phyloP scores from a whole-genome alignment of 2,113 vertebrate genomes.

The Hippocampus abdominalis region DNA sequence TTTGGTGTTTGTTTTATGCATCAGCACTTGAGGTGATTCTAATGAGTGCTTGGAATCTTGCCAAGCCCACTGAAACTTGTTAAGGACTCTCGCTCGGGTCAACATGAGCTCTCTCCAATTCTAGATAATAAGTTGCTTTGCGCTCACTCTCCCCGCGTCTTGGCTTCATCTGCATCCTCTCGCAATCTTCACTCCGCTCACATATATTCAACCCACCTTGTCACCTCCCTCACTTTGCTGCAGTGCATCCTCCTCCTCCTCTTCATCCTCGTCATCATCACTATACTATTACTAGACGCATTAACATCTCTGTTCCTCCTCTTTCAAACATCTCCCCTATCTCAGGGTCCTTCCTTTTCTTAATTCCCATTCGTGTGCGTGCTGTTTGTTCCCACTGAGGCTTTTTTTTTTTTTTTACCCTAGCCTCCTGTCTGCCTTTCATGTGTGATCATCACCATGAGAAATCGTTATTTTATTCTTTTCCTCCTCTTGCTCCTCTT shows the following conservation, averaged over 20 bases:
- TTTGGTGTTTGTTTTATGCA: background rate
- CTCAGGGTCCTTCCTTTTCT: slow-evolving; percentile 18
- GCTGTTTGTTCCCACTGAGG: background rate
- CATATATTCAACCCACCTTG: slow-evolving; percentile 22
- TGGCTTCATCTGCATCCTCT: slow-evolving; percentile 13
- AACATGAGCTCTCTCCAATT: background rate
- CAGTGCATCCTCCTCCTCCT: slow-evolving; percentile 44
- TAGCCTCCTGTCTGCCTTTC: slow-evolving; percentile 5
- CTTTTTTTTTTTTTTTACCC: background rate
- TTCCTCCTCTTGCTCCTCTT: slow-evolving; percentile 26
- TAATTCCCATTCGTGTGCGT: slow-evolving; percentile 8
- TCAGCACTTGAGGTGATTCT: background rate
- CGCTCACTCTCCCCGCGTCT: background rate
- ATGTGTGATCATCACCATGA: slow-evolving; percentile 11
- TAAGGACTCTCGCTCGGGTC: background rate
- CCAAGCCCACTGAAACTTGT: background rate
- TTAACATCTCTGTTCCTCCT: slow-evolving; percentile 62
- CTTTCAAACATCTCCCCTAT: slow-evolving; percentile 13
- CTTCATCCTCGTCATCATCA: background rate
- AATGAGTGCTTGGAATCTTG: background rate
- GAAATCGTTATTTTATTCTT: slow-evolving; percentile 7
- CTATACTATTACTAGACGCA: slow-evolving; percentile 28
- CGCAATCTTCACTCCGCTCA: slow-evolving; percentile 14
- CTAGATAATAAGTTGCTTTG: background rate
- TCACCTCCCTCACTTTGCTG: slow-evolving; percentile 56